phyloP scores from a whole-genome alignment of 2,888 invertebrate species.

The Polyommatus icarus region DNA sequence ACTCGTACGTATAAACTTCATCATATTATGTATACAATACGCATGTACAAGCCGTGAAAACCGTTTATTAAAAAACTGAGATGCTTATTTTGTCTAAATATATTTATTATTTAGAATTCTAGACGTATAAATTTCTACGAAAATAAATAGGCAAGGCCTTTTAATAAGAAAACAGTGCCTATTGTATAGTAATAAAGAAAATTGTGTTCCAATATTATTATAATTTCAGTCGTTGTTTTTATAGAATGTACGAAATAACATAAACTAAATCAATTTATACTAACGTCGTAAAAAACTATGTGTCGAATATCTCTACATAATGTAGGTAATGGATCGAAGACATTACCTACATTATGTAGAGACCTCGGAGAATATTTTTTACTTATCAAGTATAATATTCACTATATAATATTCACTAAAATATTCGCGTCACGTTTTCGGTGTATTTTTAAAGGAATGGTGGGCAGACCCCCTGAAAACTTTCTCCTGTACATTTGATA shows the following conservation, averaged over 20 bases:
- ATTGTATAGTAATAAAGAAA: neutral
- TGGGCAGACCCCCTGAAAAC: conserved; percentile 64
- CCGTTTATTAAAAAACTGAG: too few relatives aligned
- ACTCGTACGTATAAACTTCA: too few relatives aligned
- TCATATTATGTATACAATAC: too few relatives aligned
- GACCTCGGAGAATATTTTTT: conserved; percentile 2
- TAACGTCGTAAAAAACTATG: neutral
- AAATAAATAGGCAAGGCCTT: neutral
- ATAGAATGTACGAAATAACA: conserved; percentile 1
- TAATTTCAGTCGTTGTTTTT: neutral
- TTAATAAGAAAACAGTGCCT: neutral
- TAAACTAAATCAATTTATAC: conserved; percentile 15
- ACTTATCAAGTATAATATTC: conserved; percentile 20
- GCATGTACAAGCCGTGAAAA: too few relatives aligned
- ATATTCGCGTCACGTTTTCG: conserved; percentile 72
- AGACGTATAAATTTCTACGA: neutral
- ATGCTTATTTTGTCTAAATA: too few relatives aligned
- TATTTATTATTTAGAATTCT: neutral
- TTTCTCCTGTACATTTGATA: conserved; percentile 76
- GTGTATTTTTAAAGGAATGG: conserved; percentile 76
- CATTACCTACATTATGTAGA: conserved; percentile 17
- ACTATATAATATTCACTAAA: neutral
- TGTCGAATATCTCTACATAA: too few relatives aligned
- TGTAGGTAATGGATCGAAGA: conserved; percentile 11
- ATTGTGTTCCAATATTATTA: neutral